A percentile compares a stretch with the other conserved stretches of the same genome.
phyloP scores from a whole-genome alignment of 2,797 vertebrate genomes.

The Silurus lanzhouensis region DNA sequence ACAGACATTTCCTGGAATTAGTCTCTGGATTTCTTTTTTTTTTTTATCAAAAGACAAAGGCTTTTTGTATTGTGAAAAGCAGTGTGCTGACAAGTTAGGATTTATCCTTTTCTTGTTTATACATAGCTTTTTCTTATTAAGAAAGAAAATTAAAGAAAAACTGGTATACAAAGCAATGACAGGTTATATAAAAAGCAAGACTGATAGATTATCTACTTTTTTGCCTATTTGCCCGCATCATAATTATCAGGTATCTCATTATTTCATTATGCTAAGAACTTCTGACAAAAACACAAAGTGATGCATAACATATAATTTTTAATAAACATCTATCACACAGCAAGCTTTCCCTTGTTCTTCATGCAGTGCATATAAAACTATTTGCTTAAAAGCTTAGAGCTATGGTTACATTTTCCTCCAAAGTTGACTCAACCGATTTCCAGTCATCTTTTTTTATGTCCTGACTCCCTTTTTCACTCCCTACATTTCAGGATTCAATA shows the following conservation, averaged over 20 bases:
- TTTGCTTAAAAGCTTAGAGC: background rate
- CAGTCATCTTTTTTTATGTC: background rate
- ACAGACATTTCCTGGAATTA: conserved; percentile 7
- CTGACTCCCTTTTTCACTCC: background rate
- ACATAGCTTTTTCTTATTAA: background rate
- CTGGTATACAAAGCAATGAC: background rate
- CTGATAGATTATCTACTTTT: background rate
- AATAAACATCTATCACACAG: background rate
- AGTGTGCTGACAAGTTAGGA: background rate
- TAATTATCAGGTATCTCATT: background rate
- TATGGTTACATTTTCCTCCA: background rate
- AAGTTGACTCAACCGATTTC: background rate
- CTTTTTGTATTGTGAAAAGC: background rate
- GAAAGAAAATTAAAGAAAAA: background rate
- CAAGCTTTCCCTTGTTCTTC: background rate
- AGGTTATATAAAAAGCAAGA: too few species aligned
- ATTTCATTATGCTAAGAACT: too few species aligned
- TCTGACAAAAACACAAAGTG: background rate
- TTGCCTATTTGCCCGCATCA: background rate
- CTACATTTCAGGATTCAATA: background rate
- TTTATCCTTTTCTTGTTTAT: background rate
- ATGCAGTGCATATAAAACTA: background rate
- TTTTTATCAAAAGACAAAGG: background rate
- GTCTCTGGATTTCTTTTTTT: background rate
- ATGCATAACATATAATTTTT: background rate